Percentiles rank a stretch among this genome's conserved stretches.
phyloP scores from a whole-genome alignment of 2,888 invertebrate species.

The Pollenia angustigena region DNA sequence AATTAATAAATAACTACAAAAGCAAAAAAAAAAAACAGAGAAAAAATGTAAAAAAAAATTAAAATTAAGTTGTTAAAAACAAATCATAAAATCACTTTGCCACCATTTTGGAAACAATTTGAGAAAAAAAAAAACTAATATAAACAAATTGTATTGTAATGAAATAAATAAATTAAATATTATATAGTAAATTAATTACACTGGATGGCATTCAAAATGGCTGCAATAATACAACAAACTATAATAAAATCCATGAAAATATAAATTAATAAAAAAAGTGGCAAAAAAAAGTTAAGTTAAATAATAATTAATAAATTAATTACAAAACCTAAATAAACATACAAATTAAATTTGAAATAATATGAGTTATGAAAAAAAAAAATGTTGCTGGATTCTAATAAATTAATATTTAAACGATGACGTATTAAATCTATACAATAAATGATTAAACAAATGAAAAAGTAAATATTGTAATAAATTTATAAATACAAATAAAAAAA shows the following conservation, averaged over 20 bases:
- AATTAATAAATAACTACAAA: conserved; percentile 33
- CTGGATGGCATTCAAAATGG: conserved; percentile 54
- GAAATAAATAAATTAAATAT: conserved; percentile 35
- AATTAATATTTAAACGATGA: conserved; percentile 42
- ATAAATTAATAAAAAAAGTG: conserved; percentile 12
- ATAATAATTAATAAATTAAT: conserved; percentile 54
- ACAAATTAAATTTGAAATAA: conserved; percentile 26
- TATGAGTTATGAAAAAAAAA: background rate
- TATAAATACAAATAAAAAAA: conserved; percentile 23
- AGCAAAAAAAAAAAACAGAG: background rate
- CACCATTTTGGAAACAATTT: background rate
- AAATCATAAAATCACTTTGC: conserved; percentile 11
- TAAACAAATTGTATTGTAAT: conserved; percentile 24
- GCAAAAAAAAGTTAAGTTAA: background rate
- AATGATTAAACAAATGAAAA: background rate
- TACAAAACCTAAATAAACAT: conserved; percentile 43
- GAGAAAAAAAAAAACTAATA: background rate
- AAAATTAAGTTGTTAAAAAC: conserved; percentile 38
- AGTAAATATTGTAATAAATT: conserved; percentile 55
- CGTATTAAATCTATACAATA: conserved; percentile 32
- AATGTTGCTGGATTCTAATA: conserved; percentile 56
- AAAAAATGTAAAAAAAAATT: background rate
- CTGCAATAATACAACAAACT: conserved; percentile 41
- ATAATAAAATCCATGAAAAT: conserved; percentile 45
- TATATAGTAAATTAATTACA: conserved; percentile 33